A percentile compares a stretch with the other conserved stretches of the same genome.
phyloP scores from a whole-genome alignment of 1,140 invertebrate genomes.

The Apis cerana region DNA sequence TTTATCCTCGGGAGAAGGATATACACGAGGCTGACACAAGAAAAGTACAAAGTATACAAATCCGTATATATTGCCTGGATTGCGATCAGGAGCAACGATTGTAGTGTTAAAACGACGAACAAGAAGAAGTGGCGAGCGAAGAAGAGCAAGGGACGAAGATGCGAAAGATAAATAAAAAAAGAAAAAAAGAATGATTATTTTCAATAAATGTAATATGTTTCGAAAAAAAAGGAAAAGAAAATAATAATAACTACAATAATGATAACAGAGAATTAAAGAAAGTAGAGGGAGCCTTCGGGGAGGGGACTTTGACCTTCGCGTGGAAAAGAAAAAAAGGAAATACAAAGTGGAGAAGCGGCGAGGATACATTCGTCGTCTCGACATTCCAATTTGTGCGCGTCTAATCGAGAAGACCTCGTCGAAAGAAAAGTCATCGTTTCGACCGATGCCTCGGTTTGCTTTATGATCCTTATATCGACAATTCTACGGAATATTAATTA shows the following conservation, averaged over 20 bases:
- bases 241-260: neutral
- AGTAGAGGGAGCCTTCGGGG: no score
- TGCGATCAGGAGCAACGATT: conserved; percentile 60
- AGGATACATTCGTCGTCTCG: conserved; percentile 21
- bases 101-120: conserved; percentile 17
- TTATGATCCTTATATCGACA: neutral
- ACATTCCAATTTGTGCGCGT: conserved; percentile 29
- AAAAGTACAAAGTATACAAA: conserved; percentile 51
- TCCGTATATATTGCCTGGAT: conserved; percentile 34
- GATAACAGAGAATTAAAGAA: neutral
- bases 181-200: conserved; percentile 62
- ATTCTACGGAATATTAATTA: neutral
- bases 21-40: neutral
- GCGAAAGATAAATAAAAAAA: conserved; percentile 6
- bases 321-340: neutral
- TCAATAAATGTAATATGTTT: conserved; percentile 72
- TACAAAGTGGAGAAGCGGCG: no score
- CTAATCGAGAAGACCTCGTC: conserved; percentile 8
- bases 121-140: conserved; percentile 38
- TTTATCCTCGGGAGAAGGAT: neutral
- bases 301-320: neutral
- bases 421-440: conserved; percentile 46
- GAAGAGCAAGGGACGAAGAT: conserved; percentile 47
- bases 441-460: neutral
- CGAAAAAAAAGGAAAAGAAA: conserved; percentile 10